phyloP scores from a whole-genome alignment of 2,888 invertebrate genomes.

The Polydrusus cervinus region DNA sequence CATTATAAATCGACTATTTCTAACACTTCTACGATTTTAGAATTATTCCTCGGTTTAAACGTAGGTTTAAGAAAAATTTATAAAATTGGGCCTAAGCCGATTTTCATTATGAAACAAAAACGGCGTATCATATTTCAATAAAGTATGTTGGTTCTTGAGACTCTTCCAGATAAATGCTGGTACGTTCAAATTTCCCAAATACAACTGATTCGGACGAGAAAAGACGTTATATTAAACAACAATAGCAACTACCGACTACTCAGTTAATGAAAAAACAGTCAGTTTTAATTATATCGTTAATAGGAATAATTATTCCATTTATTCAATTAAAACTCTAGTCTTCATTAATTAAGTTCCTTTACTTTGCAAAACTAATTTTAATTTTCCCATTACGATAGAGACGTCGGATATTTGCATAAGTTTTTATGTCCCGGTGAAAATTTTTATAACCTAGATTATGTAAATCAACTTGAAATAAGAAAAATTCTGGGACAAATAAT shows the following conservation, averaged over 20 bases:
- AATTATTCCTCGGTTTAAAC: too few species aligned
- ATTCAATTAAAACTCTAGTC: conserved; percentile 9
- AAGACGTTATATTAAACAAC: background rate
- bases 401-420: background rate
- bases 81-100: too few species aligned
- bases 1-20: too few species aligned
- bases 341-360: conserved; percentile 3
- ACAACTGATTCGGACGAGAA: background rate
- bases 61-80: too few species aligned
- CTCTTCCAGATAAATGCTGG: background rate
- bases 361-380: background rate
- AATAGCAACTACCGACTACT: background rate
- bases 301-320: conserved; percentile 29
- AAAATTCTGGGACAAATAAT: too few species aligned
- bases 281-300: conserved; percentile 40
- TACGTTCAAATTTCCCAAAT: conserved; percentile 6
- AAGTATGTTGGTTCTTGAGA: background rate
- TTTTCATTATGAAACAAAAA: background rate
- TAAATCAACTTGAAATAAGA: background rate
- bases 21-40: too few species aligned
- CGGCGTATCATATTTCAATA: background rate
- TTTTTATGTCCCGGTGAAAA: conserved; percentile 12
- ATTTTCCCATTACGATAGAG: background rate
- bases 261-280: conserved; percentile 20
- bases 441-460: conserved; percentile 1